A percentile compares a stretch with the other conserved stretches of the same genome.
These are phyloP conservation scores for Hyperoodon ampullatus DNA, from an alignment of 2,113 vertebrate species.

Conservation along the genomic window DNA sequence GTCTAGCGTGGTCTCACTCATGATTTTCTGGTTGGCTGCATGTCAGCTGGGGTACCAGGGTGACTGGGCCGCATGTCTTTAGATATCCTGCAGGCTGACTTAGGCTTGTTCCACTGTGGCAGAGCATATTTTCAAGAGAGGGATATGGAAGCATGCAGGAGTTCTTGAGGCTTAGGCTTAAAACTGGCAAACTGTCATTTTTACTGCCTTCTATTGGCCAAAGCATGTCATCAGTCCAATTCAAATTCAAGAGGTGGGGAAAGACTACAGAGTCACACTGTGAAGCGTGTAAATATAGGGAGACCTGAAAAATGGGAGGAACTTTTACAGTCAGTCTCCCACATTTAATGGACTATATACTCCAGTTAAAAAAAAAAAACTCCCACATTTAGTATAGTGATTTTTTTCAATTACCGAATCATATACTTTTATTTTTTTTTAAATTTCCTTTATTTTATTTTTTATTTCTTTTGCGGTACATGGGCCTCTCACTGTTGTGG, in stretches of 20 bases:
- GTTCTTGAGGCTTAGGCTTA: neutral
- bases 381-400: neutral
- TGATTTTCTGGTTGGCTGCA: neutral
- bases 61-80: neutral
- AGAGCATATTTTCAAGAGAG: slow-evolving; percentile 15
- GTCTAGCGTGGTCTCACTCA: neutral
- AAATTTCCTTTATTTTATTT: too few species aligned
- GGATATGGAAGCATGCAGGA: neutral
- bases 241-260: neutral
- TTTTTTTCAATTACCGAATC: neutral
- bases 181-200: neutral
- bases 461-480: too few species aligned
- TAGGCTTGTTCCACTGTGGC: neutral
- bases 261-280: neutral
- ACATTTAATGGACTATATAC: neutral
- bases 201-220: neutral
- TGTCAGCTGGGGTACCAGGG: neutral
- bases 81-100: neutral
- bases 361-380: neutral
- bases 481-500: too few species aligned
- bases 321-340: neutral
- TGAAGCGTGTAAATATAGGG: neutral
- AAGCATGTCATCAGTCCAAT: neutral
- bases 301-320: neutral
- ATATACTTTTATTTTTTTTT: neutral